Conservation (phyloP, 2,888 invertebrate species). For the Calephelis perditalis region DNA sequence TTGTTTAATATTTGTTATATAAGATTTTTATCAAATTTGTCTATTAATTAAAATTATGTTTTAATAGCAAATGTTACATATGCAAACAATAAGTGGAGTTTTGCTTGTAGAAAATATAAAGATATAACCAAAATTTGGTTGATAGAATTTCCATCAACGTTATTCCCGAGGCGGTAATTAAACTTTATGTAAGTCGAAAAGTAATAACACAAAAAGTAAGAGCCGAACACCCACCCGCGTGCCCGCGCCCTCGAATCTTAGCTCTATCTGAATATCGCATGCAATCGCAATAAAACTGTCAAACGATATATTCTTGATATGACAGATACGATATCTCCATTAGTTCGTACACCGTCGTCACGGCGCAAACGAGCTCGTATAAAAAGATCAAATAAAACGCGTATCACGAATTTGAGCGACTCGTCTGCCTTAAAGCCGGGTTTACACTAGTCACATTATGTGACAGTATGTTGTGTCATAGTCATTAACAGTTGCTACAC, state of each 20-base stretch:
- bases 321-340: conserved; percentile 70
- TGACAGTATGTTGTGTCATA: too few relatives aligned
- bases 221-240: conserved; percentile 28
- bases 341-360: conserved; percentile 59
- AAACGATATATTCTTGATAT: conserved; percentile 61
- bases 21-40: too few relatives aligned
- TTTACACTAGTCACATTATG: not conserved
- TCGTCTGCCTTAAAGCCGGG: conserved; percentile 34
- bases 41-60: too few relatives aligned
- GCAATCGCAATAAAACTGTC: conserved; percentile 69
- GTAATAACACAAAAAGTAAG: conserved; percentile 15
- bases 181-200: conserved; percentile 3
- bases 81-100: too few relatives aligned
- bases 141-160: too few relatives aligned
- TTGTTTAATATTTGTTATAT: conserved; percentile 3
- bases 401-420: conserved; percentile 51
- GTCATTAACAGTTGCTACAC: too few relatives aligned
- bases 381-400: conserved; percentile 51
- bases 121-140: too few relatives aligned
- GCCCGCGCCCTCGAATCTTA: conserved; percentile 37
- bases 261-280: conserved; percentile 50
- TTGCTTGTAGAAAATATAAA: too few relatives aligned
- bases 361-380: conserved; percentile 46
- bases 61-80: too few relatives aligned
- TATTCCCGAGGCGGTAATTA: not conserved